phyloP scores from a whole-genome alignment of 2,888 invertebrate species.

The Lithophane leautieri region DNA sequence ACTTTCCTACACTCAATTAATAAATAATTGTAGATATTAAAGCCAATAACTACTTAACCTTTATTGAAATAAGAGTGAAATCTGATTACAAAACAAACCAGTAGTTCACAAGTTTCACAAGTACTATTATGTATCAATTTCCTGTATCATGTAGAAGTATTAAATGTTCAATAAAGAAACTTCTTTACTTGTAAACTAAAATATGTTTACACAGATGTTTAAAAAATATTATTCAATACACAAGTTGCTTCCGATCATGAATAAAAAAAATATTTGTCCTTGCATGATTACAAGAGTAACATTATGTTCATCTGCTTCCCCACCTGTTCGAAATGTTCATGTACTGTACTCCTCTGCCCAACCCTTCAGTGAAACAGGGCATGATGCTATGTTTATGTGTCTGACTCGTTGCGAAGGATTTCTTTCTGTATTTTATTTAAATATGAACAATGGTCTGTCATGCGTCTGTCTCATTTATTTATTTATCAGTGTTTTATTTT shows the following conservation, averaged over 20 bases:
- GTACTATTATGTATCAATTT: conserved; percentile 29
- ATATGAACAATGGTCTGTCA: too few species aligned
- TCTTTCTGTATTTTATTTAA: too few species aligned
- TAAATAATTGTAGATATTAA: not conserved
- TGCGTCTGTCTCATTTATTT: too few species aligned
- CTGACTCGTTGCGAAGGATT: too few species aligned
- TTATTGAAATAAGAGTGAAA: conserved; percentile 18
- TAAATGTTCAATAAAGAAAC: conserved; percentile 16
- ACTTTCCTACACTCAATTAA: not conserved
- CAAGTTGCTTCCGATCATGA: not conserved
- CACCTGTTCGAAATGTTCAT: not conserved
- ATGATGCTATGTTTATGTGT: too few species aligned
- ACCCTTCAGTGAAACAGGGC: not conserved
- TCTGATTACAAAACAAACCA: not conserved
- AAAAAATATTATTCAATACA: not conserved
- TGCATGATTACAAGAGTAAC: not conserved
- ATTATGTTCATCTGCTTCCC: not conserved
- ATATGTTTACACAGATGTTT: conserved; percentile 45
- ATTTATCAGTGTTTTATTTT: too few species aligned
- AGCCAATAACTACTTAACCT: conserved; percentile 11
- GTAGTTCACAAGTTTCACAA: conserved; percentile 10
- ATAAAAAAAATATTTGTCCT: too few species aligned
- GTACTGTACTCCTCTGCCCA: not conserved
- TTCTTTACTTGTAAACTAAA: conserved; percentile 26
- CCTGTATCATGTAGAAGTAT: conserved; percentile 22